A percentile compares a stretch with the other conserved stretches of the same genome.
Evolutionary conservation across 2,113 vertebrate species (phyloP).

Genomic region (Anthoscopus minutus): DNA sequence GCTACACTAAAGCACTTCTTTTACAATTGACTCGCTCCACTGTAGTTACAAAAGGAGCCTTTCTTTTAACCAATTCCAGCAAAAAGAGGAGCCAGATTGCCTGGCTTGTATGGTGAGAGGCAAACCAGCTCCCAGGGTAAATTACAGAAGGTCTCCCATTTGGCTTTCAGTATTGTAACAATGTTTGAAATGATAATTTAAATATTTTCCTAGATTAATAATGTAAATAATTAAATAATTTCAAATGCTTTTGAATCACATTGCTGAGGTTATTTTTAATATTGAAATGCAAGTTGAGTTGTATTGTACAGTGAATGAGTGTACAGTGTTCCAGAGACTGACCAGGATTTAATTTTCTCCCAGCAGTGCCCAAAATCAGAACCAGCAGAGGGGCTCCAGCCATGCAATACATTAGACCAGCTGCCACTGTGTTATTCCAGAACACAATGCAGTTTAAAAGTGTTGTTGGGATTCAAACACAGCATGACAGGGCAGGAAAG

Average conservation of each 20-base stretch:
- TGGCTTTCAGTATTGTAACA: not conserved
- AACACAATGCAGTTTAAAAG: not conserved
- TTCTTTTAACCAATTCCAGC: conserved; percentile 66
- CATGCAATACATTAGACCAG: not conserved
- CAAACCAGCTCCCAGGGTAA: not conserved
- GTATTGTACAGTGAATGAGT: not conserved
- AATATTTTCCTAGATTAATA: not conserved
- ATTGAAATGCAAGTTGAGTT: not conserved
- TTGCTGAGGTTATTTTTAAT: not conserved
- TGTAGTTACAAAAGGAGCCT: conserved; percentile 72
- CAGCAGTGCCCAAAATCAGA: not conserved
- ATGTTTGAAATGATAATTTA: not conserved
- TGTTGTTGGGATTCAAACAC: not conserved
- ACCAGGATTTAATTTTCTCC: not conserved
- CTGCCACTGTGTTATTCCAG: not conserved
- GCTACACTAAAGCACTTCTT: conserved; percentile 70
- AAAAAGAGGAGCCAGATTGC: conserved; percentile 35
- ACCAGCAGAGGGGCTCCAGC: not conserved
- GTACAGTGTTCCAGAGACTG: not conserved
- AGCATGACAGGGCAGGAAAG: not conserved
- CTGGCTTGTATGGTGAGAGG: not conserved
- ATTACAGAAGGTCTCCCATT: not conserved
- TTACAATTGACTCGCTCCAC: conserved; percentile 75
- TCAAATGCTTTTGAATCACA: not conserved
- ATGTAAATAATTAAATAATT: not conserved